These are phyloP conservation scores for Gallinago undulata DNA, from an alignment of 2,113 vertebrate genomes.

Conservation along the genomic window DNA sequence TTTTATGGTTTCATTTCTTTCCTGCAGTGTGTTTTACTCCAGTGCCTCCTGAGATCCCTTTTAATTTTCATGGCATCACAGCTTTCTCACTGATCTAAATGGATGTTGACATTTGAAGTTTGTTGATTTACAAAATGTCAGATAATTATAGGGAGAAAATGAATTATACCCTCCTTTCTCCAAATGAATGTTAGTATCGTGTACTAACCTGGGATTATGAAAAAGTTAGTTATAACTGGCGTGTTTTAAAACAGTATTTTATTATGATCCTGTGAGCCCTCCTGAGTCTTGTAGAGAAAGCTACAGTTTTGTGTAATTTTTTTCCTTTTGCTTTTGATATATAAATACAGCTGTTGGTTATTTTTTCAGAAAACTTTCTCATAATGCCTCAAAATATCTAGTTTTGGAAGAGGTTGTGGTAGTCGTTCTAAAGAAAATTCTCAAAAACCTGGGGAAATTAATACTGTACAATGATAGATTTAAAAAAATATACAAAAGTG, in stretches of 20 bases:
- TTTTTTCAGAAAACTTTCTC: neutral
- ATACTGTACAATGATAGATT: neutral
- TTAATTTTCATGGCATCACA: conserved; percentile 37
- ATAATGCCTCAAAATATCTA: neutral
- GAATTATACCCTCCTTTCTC: neutral
- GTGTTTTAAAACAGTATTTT: neutral
- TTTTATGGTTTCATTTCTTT: neutral
- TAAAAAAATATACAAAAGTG: neutral
- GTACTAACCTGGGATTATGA: neutral
- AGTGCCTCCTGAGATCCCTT: conserved; percentile 38
- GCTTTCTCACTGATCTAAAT: conserved; percentile 53
- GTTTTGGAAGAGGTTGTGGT: neutral
- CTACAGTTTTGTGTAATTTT: neutral
- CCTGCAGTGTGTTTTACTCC: neutral
- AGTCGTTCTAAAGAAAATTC: neutral
- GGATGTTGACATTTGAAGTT: conserved; percentile 60
- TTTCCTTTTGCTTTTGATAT: neutral
- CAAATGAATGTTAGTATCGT: neutral
- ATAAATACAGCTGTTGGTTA: neutral
- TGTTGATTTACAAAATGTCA: conserved; percentile 62
- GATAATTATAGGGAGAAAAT: conserved; percentile 49
- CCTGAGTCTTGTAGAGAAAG: neutral
- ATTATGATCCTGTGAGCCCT: neutral
- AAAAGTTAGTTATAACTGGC: neutral
- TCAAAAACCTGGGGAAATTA: neutral